Percentiles rank a stretch among this genome's conserved stretches.
These are phyloP conservation scores for Cryptotermes secundus DNA, from an alignment of 1,140 invertebrate genomes.

Conservation along the genomic window DNA sequence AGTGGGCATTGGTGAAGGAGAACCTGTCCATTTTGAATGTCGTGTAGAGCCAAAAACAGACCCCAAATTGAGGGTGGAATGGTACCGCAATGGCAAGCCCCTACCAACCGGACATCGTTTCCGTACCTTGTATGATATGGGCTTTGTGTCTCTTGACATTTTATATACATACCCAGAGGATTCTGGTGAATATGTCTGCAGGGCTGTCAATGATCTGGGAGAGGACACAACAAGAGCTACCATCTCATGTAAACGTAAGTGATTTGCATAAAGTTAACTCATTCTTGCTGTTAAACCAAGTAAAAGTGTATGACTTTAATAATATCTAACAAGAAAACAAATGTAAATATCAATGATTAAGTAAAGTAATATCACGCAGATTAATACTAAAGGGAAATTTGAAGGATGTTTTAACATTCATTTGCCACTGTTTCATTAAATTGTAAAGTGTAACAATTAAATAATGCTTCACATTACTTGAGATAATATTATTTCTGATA, in stretches of 20 bases:
- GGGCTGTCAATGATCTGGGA: constrained; percentile 83
- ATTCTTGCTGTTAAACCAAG: no score
- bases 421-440: no score
- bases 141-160: constrained; percentile 92
- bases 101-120: constrained; percentile 89
- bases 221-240: constrained; percentile 84
- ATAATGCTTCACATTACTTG: no score
- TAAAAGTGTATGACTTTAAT: no score
- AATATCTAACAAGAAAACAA: no score
- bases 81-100: constrained; percentile 89
- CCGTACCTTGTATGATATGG: constrained; percentile 89
- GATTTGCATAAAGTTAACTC: background rate
- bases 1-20: constrained; percentile 79
- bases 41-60: constrained; percentile 93
- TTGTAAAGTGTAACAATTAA: no score
- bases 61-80: constrained; percentile 86
- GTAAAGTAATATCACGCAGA: no score
- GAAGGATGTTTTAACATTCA: no score
- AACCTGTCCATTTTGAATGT: constrained; percentile 92
- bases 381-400: no score
- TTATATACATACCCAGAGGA: constrained; percentile 91
- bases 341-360: no score
- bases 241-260: constrained; percentile 81
- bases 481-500: no score
- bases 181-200: constrained; percentile 89